These are phyloP conservation scores for Gnathonemus longibarbis DNA, from an alignment of 2,113 vertebrate species.

Conservation along the genomic window DNA sequence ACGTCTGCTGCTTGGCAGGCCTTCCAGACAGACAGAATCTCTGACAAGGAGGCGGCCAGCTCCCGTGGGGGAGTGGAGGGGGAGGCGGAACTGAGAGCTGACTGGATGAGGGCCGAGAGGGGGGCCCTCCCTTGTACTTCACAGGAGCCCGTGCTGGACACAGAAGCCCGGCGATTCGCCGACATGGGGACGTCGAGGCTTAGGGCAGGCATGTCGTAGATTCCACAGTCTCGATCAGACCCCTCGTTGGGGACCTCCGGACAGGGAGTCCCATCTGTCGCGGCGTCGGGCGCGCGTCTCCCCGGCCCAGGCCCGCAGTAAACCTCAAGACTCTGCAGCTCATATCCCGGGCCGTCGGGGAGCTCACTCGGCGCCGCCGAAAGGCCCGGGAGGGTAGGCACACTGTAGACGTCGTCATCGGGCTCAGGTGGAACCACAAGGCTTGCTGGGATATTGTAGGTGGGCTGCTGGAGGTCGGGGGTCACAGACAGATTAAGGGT, in stretches of 20 bases:
- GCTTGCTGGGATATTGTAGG: slow-evolving; percentile 22
- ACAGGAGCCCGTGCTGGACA: slow-evolving; percentile 64
- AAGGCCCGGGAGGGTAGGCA: slow-evolving; percentile 60
- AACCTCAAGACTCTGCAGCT: slow-evolving; percentile 37
- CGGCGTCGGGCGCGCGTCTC: slow-evolving; percentile 26
- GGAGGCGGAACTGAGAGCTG: slow-evolving; percentile 47
- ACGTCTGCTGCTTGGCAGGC: slow-evolving; percentile 52
- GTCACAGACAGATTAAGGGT: slow-evolving; percentile 48
- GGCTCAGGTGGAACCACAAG: slow-evolving; percentile 31
- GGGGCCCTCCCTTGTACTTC: slow-evolving; percentile 59
- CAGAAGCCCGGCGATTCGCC: slow-evolving; percentile 52
- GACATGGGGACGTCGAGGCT: slow-evolving; percentile 47
- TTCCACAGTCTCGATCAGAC: slow-evolving; percentile 58
- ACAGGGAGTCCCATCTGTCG: slow-evolving; percentile 29
- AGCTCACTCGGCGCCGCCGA: slow-evolving; percentile 55
- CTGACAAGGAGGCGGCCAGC: slow-evolving; percentile 57
- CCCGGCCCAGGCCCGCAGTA: slow-evolving; percentile 49
- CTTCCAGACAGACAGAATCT: slow-evolving; percentile 65
- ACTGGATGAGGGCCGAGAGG: slow-evolving; percentile 56
- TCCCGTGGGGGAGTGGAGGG: slow-evolving; percentile 46
- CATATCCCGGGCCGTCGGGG: slow-evolving; percentile 10
- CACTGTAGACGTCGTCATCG: slow-evolving; percentile 65
- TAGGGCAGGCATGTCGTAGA: slow-evolving; percentile 78
- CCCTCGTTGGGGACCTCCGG: slow-evolving; percentile 40
- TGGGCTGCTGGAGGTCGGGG: not conserved